These are phyloP conservation scores for Eumeta japonica DNA, from an alignment of 1,140 invertebrate genomes.

Conservation along the genomic window DNA sequence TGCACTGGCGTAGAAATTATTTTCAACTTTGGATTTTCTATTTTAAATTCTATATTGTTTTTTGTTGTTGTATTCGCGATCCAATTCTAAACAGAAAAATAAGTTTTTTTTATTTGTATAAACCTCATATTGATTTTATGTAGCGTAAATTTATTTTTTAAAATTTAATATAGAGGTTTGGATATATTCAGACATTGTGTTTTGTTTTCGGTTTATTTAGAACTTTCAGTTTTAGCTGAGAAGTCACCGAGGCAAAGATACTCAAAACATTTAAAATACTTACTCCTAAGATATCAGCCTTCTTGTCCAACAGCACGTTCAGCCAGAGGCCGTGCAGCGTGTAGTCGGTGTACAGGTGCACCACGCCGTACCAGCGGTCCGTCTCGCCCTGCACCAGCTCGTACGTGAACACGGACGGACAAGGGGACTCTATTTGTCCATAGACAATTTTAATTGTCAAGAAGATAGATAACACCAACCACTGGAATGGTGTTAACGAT, in stretches of 20 bases:
- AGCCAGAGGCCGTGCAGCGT: slow-evolving; percentile 47
- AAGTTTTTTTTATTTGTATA: not conserved
- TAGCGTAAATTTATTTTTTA: too few relatives aligned
- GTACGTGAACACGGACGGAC: slow-evolving; percentile 49
- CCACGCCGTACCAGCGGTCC: slow-evolving; percentile 42
- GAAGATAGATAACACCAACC: too few relatives aligned
- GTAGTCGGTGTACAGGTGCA: slow-evolving; percentile 42
- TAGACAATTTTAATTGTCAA: too few relatives aligned
- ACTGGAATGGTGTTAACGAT: too few relatives aligned
- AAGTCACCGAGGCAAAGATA: too few relatives aligned
- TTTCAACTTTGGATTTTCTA: slow-evolving; percentile 46
- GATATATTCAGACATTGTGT: too few relatives aligned
- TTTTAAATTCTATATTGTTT: slow-evolving; percentile 47
- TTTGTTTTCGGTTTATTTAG: too few relatives aligned
- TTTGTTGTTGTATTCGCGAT: slow-evolving; percentile 40
- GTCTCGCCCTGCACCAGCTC: slow-evolving; percentile 34
- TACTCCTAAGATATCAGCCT: slow-evolving; percentile 47
- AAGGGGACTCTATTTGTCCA: too few relatives aligned
- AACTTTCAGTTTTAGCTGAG: too few relatives aligned
- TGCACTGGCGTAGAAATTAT: slow-evolving; percentile 40
- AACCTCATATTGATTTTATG: not conserved
- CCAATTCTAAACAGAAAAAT: slow-evolving; percentile 34
- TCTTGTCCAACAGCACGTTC: slow-evolving; percentile 44
- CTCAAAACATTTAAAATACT: too few relatives aligned
- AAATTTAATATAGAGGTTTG: too few relatives aligned